phyloP scores from a whole-genome alignment of 2,113 vertebrate species.

The Henicopernis longicauda region DNA sequence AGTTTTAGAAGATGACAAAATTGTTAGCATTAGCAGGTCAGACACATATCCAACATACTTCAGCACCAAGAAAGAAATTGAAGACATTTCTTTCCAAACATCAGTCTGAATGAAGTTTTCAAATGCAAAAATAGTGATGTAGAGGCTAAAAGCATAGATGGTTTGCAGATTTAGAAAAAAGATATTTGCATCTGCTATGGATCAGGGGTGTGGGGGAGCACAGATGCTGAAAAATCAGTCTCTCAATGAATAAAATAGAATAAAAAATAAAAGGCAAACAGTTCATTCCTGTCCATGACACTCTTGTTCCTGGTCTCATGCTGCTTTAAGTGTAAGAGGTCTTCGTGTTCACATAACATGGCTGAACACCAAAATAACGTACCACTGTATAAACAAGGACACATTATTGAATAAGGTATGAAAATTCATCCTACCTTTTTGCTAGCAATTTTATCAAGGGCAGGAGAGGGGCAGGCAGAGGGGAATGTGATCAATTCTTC shows the following conservation, averaged over 20 bases:
- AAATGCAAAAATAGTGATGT: not conserved
- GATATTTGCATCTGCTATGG: not conserved
- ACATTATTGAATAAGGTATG: not conserved
- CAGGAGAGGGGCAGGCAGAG: not conserved
- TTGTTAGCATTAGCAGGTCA: not conserved
- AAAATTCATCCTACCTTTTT: not conserved
- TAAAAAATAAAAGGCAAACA: not conserved
- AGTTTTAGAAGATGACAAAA: not conserved
- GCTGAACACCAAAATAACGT: not conserved
- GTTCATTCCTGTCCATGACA: not conserved
- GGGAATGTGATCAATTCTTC: not conserved
- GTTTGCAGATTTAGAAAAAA: not conserved
- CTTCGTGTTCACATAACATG: not conserved
- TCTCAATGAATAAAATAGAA: not conserved
- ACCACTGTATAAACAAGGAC: not conserved
- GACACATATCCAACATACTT: not conserved
- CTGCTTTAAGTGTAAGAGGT: not conserved
- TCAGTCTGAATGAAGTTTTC: not conserved
- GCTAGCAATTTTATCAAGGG: not conserved
- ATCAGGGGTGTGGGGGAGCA: accelerated
- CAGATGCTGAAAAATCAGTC: not conserved
- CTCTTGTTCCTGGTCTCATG: not conserved
- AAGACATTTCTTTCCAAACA: not conserved
- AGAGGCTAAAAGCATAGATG: not conserved
- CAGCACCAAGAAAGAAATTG: not conserved